Base-by-base conservation (phyloP, 2,888 invertebrate species). In the Rhamnusium bicolor region DNA sequence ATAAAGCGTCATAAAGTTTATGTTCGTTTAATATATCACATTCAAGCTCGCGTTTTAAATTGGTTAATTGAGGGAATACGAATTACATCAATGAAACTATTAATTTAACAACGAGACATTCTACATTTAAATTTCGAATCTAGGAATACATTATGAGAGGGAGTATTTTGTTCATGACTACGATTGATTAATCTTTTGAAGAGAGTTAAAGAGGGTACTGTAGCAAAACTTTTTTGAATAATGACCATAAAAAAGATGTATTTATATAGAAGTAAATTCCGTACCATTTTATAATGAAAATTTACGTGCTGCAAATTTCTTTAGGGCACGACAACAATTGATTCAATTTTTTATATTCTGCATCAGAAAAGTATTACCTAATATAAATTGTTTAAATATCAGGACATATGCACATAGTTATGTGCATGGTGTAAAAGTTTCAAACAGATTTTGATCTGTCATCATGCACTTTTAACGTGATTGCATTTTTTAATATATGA, bases 41-140 rank as follows among this genome's bases (percentile, higher is more conserved):
- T 62, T 62, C n/a, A 8, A n/a, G 12, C 24, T 47, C 2, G 24
- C 62, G 61, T 62, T 62, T 47, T 62, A 49, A 62, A 62, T 62
- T 62, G 47, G 62, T n/a, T 47, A 62, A 62, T 47, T 62, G 62
- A 32, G 49, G 47, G 16, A 46, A n/a, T 47, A 49, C 18, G 32
- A 58, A 58, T 47, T 62, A 47, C 49, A 62, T 14, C 24, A 62
- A 47, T 62, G 24, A 47, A 14, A 21, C 24, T 40, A 24, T 21
- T 47, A 27, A 47, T 0, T 19, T 14, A 21, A 58, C 58, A 29
- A 8, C 18, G 14, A 12, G 29, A 32, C 58, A 29, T 6, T 29
- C 5, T 16, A 40, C 40, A 40, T n/a, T 40, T n/a, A 40, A 19
- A 24, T 21, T 24, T 24, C 53, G 21, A 8, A 51, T 51, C 19